These are phyloP conservation scores for Parazoanthus swiftii DNA, from an alignment of 92 coral and sea anemone genomes.

Conservation along the genomic window DNA sequence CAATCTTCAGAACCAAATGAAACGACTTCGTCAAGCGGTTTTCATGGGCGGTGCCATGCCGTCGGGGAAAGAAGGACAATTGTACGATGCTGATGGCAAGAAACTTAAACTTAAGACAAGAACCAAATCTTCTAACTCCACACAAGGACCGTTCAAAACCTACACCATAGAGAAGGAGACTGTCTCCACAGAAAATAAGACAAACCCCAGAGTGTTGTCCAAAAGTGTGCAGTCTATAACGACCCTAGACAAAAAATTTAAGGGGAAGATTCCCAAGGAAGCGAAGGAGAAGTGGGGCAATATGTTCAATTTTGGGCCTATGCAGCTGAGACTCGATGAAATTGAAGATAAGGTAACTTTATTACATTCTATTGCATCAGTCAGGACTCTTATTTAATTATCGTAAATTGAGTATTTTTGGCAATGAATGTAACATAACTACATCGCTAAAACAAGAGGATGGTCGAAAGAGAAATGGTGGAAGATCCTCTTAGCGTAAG, in stretches of 20 bases:
- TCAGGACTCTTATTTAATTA: background rate
- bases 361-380: too few species aligned
- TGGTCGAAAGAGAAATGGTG: background rate
- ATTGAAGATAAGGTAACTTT: constrained; percentile 7
- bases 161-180: constrained; percentile 71
- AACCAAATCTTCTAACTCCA: constrained; percentile 70
- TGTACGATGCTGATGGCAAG: constrained; percentile 37
- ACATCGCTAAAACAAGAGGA: too few species aligned
- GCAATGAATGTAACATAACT: background rate
- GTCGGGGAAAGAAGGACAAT: constrained; percentile 15
- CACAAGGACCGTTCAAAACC: constrained; percentile 76
- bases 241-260: constrained; percentile 57
- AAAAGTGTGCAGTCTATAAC: constrained; percentile 71
- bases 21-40: constrained; percentile 30
- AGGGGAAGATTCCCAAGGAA: constrained; percentile 43
- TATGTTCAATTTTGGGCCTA: constrained; percentile 38
- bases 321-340: constrained; percentile 34
- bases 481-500: too few species aligned
- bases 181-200: constrained; percentile 71
- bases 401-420: background rate
- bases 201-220: constrained; percentile 62
- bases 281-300: constrained; percentile 37
- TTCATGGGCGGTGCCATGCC: constrained; percentile 11
- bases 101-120: constrained; percentile 62
- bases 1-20: constrained; percentile 50